Base-by-base conservation (phyloP, 2,888 invertebrate species). In the Ophion obscuratus region DNA sequence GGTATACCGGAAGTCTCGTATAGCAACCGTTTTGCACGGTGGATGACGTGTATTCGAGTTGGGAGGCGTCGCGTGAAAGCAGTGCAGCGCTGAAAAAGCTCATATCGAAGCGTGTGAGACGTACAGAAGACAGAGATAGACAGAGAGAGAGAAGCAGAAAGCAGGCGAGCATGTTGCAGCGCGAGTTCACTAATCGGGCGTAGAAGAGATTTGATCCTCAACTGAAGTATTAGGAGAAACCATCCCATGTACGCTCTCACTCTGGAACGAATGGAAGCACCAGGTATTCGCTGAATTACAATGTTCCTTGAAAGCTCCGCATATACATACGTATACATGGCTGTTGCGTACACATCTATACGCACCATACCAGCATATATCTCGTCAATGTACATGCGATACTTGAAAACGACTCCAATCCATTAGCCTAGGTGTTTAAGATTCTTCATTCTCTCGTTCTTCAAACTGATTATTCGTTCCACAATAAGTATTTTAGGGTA, bases 131-230 rank as follows among this genome's bases (percentile, higher is more conserved):
- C 27, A n/a, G 44, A 57, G 78, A 40, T n/a, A 68, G 59, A 31
- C 9, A 27, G 14, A 61, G 2, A 66, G 2, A 66, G 14, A 11
- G 17, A 14, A 57, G 20, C 7, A 40, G 36, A 76, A 2, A 31
- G 14, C 20, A 20, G 27, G 20, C 20, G 20, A n/a, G 20, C 14
- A 67, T 47, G 71, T 40, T 44, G 66, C 9, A 44, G 70, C 76
- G 64, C 61, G 73, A 83, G 68, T 74, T 83, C 53, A 67, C 78
- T 78, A 83, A 83, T 83, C 73, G 74, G 67, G 67, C 67, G 68
- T 68, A 74, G 61, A 66, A 68, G 78, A 76, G 61, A 67, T 71
- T 68, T 62, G 10, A 79, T 77, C 61, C 67, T 74, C 31, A 78
- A 78, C 67, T 53, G 67, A 78, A 68, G 61, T 31, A 27, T 57